phyloP scores from a whole-genome alignment of 2,797 vertebrate species.

The Enteromius afrohamiltoni region DNA sequence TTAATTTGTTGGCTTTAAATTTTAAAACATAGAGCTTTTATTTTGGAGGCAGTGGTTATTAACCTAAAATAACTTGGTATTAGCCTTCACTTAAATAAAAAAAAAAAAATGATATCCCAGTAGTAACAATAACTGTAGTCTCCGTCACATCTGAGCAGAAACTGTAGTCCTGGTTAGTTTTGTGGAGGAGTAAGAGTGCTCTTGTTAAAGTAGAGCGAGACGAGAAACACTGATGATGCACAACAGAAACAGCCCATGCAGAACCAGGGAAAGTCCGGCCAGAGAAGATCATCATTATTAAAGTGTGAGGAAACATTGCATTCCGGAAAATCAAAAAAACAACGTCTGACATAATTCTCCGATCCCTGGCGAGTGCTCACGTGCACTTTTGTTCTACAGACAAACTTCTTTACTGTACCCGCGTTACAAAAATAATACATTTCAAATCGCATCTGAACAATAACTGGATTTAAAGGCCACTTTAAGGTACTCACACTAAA shows the following conservation, averaged over 20 bases:
- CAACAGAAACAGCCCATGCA: constrained; percentile 35
- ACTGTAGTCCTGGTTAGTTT: background rate
- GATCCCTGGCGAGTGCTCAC: constrained; percentile 26
- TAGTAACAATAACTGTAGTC: background rate
- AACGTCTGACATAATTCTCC: background rate
- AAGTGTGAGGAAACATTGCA: background rate
- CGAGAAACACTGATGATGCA: background rate
- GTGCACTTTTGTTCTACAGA: constrained; percentile 22
- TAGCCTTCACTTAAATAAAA: background rate
- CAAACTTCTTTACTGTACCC: constrained; percentile 4
- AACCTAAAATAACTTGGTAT: background rate
- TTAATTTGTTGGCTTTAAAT: background rate
- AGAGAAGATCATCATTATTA: constrained; percentile 6
- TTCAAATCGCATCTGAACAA: constrained; percentile 63
- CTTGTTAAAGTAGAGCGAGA: background rate
- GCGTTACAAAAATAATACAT: constrained; percentile 50
- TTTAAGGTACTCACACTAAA: constrained; percentile 63
- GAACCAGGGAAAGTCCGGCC: background rate
- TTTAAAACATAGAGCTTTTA: background rate
- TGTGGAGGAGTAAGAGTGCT: background rate
- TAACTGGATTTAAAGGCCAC: constrained; percentile 61
- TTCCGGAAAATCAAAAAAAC: constrained; percentile 11
- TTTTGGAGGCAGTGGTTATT: background rate
- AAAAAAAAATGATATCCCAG: background rate
- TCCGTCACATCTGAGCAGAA: background rate